Conservation (phyloP, 2,113 vertebrate genomes). For the Numenius arquata region DNA sequence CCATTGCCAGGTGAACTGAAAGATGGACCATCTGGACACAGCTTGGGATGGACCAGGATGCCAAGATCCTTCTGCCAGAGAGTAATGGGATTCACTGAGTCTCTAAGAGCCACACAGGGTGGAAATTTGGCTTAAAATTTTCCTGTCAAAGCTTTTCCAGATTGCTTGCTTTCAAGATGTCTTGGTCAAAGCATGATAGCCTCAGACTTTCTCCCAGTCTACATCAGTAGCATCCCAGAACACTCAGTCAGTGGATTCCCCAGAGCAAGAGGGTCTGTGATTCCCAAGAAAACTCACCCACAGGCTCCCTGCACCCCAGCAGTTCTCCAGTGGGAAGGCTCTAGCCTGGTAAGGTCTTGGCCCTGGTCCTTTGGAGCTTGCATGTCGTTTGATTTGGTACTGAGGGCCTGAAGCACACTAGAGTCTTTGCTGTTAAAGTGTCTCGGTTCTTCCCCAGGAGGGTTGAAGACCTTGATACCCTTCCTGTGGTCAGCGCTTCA, state of each 20-base stretch:
- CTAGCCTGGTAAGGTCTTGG: background rate
- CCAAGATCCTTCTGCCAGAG: conserved; percentile 33
- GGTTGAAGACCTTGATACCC: accelerated
- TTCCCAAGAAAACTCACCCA: background rate
- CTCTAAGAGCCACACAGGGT: background rate
- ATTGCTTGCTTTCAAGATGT: background rate
- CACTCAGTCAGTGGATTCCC: background rate
- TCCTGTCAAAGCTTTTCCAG: background rate
- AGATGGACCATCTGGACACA: conserved; percentile 11
- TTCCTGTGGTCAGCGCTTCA: background rate
- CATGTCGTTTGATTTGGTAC: background rate
- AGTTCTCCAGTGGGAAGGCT: background rate
- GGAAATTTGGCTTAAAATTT: background rate
- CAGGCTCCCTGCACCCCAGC: background rate
- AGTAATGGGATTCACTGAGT: conserved; percentile 17
- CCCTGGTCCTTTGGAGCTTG: background rate
- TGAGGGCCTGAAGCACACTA: background rate
- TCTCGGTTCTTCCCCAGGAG: accelerated
- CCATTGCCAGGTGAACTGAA: background rate
- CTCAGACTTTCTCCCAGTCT: background rate
- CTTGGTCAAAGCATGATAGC: background rate
- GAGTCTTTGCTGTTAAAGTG: background rate
- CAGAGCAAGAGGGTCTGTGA: background rate
- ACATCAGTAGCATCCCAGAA: background rate
- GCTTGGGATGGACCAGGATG: background rate